Evolutionary conservation across 2,888 invertebrate genomes (phyloP), one percentile per base, ranked within the genome.

Genomic region (Callosobruchus maculatus): DNA sequence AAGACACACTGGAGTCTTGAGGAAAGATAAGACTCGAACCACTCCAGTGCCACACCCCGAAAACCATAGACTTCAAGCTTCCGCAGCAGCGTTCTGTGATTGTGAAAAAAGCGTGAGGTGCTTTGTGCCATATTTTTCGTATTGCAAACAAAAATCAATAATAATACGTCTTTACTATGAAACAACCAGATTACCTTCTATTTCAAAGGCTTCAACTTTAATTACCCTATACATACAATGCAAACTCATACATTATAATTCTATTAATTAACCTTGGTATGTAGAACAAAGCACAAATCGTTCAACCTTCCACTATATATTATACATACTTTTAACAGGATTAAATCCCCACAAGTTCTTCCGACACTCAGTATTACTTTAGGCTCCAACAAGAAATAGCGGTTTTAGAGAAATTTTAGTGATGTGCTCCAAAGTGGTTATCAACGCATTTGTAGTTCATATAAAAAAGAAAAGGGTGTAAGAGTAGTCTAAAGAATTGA

Each of bases 271-370:
- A 49, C 49, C 13, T 49, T 49, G 49, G 49, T 49, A 49, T 3
- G 18, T 13, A 49, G 13, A 49, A 49, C 13, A 49, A 49, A 49
- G 49, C 49, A 49, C 49, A 71, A n/a, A 68, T 71, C 71, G 13
- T 71, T 30, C 20, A 69, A 71, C 66, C 68, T 70, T 49, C 67
- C 20, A 20, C 68, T 0, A 7, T 49, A 49, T 18, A 49, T 26
- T 49, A 49, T 49, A 49, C 13, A n/a, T 74, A 68, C 67, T n/a
- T n/a, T 22, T 79, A 82, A 81, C 75, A 71, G 75, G 80, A 81
- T 82, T 78, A 82, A 82, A 81, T 71, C 81, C 81, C 68, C 81
- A 80, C 71, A 80, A 81, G 13, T 7, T 49, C 49, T 49, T 49
- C 49, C 49, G 13, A 1, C 18, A 49, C 5, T 18, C 49, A 49